These are phyloP conservation scores for Zoanthus gigantus DNA, from an alignment of 92 coral and sea anemone species.

Conservation along the genomic window DNA sequence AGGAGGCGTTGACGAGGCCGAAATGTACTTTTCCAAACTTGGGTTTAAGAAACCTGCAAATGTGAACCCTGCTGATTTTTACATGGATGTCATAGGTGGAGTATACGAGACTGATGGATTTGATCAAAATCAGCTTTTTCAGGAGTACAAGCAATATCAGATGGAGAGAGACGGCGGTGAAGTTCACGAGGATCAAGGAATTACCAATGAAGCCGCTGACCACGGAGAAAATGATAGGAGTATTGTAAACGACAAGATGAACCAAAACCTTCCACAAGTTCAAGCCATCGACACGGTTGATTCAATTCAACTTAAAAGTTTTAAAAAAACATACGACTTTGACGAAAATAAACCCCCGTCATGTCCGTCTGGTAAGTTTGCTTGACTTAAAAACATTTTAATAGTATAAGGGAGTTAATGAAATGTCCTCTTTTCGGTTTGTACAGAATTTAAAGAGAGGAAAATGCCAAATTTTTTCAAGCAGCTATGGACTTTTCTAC, in stretches of 20 bases:
- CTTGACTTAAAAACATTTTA: neutral
- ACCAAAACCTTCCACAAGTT: neutral
- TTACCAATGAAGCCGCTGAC: neutral
- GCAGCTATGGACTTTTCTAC: conserved; percentile 57
- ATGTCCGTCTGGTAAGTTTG: conserved; percentile 1
- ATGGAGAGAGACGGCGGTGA: conserved; percentile 22
- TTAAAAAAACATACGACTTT: neutral
- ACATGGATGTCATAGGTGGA: conserved; percentile 77
- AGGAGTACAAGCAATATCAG: conserved; percentile 35
- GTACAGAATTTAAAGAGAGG: conserved; percentile 34
- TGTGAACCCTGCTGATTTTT: conserved; percentile 74
- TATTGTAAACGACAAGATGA: conserved; percentile 9
- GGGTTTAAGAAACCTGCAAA: conserved; percentile 65
- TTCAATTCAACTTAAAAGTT: conserved; percentile 13
- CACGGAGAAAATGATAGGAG: neutral
- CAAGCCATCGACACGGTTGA: neutral
- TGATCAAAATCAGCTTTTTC: conserved; percentile 32
- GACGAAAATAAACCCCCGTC: neutral
- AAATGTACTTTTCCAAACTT: conserved; percentile 46
- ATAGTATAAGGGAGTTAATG: neutral
- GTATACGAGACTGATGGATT: conserved; percentile 33
- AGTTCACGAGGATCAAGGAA: neutral
- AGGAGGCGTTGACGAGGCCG: conserved; percentile 69
- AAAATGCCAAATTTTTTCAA: conserved; percentile 48
- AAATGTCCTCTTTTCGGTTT: neutral